Evolutionary conservation across 2,113 vertebrate species (phyloP).

Genomic region (Halichoerus grypus): DNA sequence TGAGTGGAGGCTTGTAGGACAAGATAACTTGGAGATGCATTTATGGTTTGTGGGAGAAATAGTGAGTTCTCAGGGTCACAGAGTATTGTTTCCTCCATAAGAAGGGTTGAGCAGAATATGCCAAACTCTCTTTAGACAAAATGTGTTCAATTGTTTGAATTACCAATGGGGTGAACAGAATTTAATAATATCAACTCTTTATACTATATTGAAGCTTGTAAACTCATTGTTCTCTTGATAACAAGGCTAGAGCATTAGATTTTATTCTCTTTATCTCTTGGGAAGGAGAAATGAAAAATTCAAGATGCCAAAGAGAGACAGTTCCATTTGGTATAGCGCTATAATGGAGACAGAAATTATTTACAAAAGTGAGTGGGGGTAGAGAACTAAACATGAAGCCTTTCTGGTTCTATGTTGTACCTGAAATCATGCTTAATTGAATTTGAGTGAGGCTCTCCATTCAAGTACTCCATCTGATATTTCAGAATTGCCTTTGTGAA

Average conservation of each 20-base stretch:
- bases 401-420: neutral
- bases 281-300: neutral
- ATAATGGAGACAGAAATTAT: neutral
- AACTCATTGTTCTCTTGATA: neutral
- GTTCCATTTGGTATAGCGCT: neutral
- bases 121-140: neutral
- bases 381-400: neutral
- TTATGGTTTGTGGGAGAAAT: neutral
- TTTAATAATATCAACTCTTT: neutral
- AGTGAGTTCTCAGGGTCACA: neutral
- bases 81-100: neutral
- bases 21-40: neutral
- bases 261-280: neutral
- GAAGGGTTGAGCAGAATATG: neutral
- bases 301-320: neutral
- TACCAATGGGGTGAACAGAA: neutral
- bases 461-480: neutral
- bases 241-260: neutral
- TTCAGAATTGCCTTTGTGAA: slow-evolving; percentile 14
- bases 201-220: neutral
- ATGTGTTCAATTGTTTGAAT: neutral
- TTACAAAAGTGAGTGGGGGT: neutral
- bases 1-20: neutral
- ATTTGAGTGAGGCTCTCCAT: neutral
- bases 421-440: neutral